These are phyloP conservation scores for Gari tellinella DNA, from an alignment of 2,888 invertebrate species.

Conservation along the genomic window DNA sequence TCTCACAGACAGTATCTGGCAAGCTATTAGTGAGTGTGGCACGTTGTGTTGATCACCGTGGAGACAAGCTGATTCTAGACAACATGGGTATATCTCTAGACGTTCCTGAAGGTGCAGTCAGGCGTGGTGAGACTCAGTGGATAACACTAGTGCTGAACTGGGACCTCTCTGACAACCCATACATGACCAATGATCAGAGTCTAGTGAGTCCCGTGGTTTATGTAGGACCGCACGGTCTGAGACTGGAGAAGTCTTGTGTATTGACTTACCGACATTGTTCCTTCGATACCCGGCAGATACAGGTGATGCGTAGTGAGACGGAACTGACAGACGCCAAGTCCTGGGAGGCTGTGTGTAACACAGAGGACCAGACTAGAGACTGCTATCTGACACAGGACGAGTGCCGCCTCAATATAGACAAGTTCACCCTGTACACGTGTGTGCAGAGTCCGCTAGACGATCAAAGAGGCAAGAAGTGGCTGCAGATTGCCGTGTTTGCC, in stretches of 20 bases:
- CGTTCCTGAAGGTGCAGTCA: constrained; percentile 65
- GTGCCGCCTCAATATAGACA: constrained; percentile 60
- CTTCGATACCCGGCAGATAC: constrained; percentile 63
- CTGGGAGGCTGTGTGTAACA: constrained; percentile 52
- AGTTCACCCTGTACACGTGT: constrained; percentile 67
- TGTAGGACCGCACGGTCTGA: constrained; percentile 69
- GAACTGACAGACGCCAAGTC: constrained; percentile 52
- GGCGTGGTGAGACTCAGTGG: constrained; percentile 41
- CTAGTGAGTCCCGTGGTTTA: constrained; percentile 71
- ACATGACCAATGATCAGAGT: constrained; percentile 58
- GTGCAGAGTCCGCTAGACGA: constrained; percentile 53
- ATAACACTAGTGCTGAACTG: constrained; percentile 68
- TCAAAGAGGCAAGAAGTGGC: constrained; percentile 64
- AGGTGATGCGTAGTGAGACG: constrained; percentile 66
- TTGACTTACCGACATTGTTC: constrained; percentile 69
- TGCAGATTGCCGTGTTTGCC: constrained; percentile 70
- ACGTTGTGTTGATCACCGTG: constrained; percentile 53
- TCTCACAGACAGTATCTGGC: constrained; percentile 45
- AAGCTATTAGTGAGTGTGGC: constrained; percentile 66
- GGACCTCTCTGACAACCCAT: constrained; percentile 69
- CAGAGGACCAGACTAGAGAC: constrained; percentile 13
- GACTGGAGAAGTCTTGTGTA: constrained; percentile 61
- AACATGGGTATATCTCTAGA: constrained; percentile 69
- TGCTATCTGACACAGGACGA: constrained; percentile 62
- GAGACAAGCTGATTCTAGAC: constrained; percentile 64